A percentile compares a stretch with the other conserved stretches of the same genome.
These are phyloP conservation scores for Pomatostomus ruficeps DNA, from an alignment of 2,113 vertebrate genomes.

Conservation along the genomic window DNA sequence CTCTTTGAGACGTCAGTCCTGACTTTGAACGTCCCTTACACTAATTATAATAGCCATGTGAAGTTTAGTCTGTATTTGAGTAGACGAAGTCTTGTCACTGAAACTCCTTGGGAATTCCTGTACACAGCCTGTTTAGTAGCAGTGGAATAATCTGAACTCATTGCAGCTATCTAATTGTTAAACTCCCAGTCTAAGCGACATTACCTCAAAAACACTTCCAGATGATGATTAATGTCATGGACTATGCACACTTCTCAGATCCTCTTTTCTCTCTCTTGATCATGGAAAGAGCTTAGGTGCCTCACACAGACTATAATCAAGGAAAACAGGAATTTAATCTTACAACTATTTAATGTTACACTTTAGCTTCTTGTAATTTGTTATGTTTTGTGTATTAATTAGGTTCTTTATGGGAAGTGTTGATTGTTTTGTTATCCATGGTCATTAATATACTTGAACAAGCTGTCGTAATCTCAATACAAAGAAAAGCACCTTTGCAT, in stretches of 20 bases:
- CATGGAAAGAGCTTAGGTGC: background rate
- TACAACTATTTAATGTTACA: background rate
- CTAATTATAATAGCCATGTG: background rate
- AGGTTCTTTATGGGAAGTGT: background rate
- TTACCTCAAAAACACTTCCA: background rate
- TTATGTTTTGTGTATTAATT: background rate
- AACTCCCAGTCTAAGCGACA: background rate
- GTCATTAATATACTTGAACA: background rate
- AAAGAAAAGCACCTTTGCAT: background rate
- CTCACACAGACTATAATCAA: background rate
- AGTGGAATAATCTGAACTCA: background rate
- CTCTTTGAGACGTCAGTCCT: background rate
- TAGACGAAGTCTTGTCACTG: background rate
- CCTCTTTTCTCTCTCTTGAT: background rate
- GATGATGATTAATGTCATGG: background rate
- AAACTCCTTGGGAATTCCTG: background rate
- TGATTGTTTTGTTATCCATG: background rate
- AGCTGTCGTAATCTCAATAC: background rate
- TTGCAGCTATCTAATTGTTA: background rate
- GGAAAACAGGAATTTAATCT: background rate
- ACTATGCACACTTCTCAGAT: background rate
- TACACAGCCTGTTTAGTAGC: background rate
- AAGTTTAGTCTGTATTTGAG: background rate
- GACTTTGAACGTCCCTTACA: fast-evolving
- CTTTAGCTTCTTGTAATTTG: background rate